Base-by-base conservation (phyloP, 2,797 vertebrate species). In the Oreochromis grahami region DNA sequence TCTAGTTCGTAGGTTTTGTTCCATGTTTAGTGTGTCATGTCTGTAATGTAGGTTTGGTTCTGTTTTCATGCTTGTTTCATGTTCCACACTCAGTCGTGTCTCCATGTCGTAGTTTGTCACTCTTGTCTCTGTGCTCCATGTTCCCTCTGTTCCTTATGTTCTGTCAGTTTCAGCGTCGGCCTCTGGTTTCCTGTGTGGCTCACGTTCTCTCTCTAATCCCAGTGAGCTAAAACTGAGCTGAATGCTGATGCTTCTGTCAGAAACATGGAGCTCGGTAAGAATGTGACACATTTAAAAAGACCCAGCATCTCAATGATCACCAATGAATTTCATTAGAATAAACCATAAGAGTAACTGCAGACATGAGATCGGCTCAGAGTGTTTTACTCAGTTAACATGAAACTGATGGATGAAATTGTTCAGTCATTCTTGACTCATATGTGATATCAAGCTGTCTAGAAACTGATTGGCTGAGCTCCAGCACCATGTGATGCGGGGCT, bases 1-100 rank as follows among this genome's bases (percentile, higher is more conserved):
- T 55, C 53, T 26, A 26, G 26, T 26, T 26, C 26, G 26, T 26
- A 26, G 26, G 26, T 26, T 26, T 26, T 26, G 26, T 26, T 32
- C 32, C 32, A 32, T 32, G 32, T 32, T 32, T 32, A 7, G 32
- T 7, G 32, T 32, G 32, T 32, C 32, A 32, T 32, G 32, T 32
- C 32, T 32, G 2, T 32, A 7, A 6, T 32, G 32, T 32, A 32
- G 32, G 32, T 32, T 32, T 32, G 6, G 29, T 29, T 6, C 11
- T 4, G 51, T 52, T 10, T 56, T 56, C 5, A 0, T 17, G 55
- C 29, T 17, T 29, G 24, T 6, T 56, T 56, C 26, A 15, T 0
- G 55, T 1, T 14, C 0, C 14, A 1, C 55, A 5, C 26, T 58
- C 55, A 58, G 55, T 58, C 14, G 8, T 2, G 0, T 26, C 55